Evolutionary conservation across 1,140 invertebrate species (phyloP), one percentile per base, ranked within the genome.

Genomic region (Parasteatoda tepidariorum): DNA sequence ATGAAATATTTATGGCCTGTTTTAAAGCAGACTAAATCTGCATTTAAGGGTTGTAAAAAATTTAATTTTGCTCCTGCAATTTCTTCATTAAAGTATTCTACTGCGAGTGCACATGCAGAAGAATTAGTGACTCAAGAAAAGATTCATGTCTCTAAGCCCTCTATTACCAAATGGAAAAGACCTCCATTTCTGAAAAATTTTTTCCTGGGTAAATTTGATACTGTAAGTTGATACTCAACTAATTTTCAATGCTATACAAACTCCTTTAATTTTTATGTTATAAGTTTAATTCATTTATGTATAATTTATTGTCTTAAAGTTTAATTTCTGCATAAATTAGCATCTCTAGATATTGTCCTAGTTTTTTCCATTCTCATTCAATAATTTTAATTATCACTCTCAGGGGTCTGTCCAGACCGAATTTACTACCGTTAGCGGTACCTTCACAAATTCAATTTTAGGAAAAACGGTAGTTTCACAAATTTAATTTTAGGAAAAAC

Each of bases 151-250:
- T 15, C 28, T 24, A 78, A 34, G 34, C 62, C 62, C 33, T 33
- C 62, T 34, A 22, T 78, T 54, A 30, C 13, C 13, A 67, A 67
- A n/a, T 66, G 61, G 75, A 78, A 78, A 34, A 41, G 75, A 3
- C 75, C 75, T 31, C 75, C 75, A 31, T 78, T 78, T 24, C 3
- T 78, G 0, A 78, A 78, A 57, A 48, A 57, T 18, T 34, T 78
- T 5, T 78, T 78, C 30, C 18, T 61, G 1, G 73, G 73, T 18
- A 76, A 76, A 64, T 64, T 76, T 64, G 73, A 76, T 48, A 34
- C 24, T n/a, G 73, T 76, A 54, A 30, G 73, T 48, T 9, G 33
- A 15, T n/a, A n/a, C n/a, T n/a, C n/a, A n/a, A n/a, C n/a, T n/a
- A n/a, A n/a, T n/a, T n/a, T n/a, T n/a, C n/a, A n/a, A n/a, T n/a